Percentiles rank a stretch among this genome's conserved stretches.
Conservation (phyloP, 2,888 invertebrate species). For the Coremacera marginata region DNA sequence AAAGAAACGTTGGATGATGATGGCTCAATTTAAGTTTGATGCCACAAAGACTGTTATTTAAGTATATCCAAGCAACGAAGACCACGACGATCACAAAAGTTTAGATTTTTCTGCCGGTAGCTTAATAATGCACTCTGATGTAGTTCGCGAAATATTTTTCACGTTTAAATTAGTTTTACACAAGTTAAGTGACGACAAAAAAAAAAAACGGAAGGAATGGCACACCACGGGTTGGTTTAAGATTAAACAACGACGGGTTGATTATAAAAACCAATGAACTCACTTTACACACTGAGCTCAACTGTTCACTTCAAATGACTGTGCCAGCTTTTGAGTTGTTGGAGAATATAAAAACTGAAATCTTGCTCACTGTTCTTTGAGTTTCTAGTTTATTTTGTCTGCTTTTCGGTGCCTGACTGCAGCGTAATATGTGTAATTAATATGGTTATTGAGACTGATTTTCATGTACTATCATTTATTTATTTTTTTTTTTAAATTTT, state of each 20-base stretch:
- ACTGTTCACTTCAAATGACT: conserved; percentile 49
- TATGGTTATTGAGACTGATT: no score
- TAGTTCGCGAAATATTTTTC: not conserved
- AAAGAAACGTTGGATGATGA: no score
- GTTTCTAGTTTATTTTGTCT: conserved; percentile 19
- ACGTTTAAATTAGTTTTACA: not conserved
- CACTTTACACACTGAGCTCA: conserved; percentile 51
- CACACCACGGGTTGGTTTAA: conserved; percentile 51
- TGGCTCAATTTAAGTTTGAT: no score
- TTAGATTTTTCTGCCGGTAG: conserved; percentile 4
- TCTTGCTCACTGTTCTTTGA: conserved; percentile 18
- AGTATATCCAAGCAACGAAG: no score
- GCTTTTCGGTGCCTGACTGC: conserved; percentile 3
- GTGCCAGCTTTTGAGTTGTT: conserved; percentile 18
- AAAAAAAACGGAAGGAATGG: conserved; percentile 48
- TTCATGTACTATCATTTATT: no score
- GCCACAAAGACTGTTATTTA: no score
- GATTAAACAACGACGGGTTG: conserved; percentile 1
- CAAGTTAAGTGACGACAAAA: no score
- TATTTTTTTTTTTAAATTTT: no score
- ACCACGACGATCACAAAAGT: no score
- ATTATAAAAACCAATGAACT: conserved; percentile 6
- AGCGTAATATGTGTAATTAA: no score
- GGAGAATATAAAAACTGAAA: not conserved
- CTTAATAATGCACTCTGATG: not conserved